Base-by-base conservation (phyloP, 2,113 vertebrate genomes). In the Oncorhynchus gorbuscha region DNA sequence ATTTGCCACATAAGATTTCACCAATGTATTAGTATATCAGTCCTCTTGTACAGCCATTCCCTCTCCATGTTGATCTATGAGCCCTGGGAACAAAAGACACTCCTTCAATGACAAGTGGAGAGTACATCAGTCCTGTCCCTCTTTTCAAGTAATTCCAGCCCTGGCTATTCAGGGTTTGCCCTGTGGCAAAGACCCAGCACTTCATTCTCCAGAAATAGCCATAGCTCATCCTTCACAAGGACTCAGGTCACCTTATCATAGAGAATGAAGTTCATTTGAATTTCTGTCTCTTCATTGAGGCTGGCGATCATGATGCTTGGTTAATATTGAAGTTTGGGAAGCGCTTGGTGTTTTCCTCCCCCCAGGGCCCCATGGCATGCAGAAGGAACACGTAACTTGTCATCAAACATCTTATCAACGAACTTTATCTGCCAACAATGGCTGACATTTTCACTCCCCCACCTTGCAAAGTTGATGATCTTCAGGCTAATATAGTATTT, bases 121-220 rank as follows among this genome's bases (percentile, higher is more conserved):
- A 92, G 90, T 87, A 80, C 91, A 90, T 92, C 91, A 92, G 84
- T 84, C 87, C 84, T 89, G 18, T 86, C 85, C 86, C 78, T 77
- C 89, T 92, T 92, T 93, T 92, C 92, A 92, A 93, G 91, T 92
- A 89, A 92, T 91, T 93, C 90, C 92, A 92, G 89, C 85, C 88
- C 79, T 16, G 88, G 93, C 93, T 93, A 93, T 94, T 94, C 91
- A 92, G 89, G 89, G 91, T 92, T 92, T 92, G 92, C 93, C 93
- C 93, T 85, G 92, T 93, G 93, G 93, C 93, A 79, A 55, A 92
- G 86, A 90, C 78, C 73, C 82, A 90, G 91, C 89, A 76, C 89
- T 90, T 81, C 84, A 84, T 89, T 91, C 90, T 93, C 92, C 93
- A 92, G 90, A 92, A 94, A 94, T 94, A 94, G 91, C 91, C 87